Conservation (phyloP, 1,140 invertebrate species). For the Drosophila erecta region DNA sequence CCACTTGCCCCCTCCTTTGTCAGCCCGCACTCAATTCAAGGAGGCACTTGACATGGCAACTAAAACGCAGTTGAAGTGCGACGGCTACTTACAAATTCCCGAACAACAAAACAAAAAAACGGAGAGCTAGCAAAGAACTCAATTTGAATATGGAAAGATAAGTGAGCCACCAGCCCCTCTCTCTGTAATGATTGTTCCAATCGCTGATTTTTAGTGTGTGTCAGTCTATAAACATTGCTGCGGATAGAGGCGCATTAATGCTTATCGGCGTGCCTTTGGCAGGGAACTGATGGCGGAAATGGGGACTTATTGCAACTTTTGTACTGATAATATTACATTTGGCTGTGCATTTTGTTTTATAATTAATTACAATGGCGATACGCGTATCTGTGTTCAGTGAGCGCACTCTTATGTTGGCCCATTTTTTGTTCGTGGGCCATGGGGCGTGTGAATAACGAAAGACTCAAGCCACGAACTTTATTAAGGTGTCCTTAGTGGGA, state of each 20-base stretch:
- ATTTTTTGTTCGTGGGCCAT: background rate
- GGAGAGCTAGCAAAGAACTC: conserved; percentile 43
- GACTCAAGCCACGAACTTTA: conserved; percentile 70
- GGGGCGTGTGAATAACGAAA: conserved; percentile 54
- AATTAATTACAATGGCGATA: conserved; percentile 56
- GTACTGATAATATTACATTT: conserved; percentile 29
- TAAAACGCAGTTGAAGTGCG: conserved; percentile 69
- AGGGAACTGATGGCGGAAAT: conserved; percentile 75
- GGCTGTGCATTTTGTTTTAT: conserved; percentile 43
- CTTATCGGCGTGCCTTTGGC: conserved; percentile 50
- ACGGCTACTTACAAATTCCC: conserved; percentile 69
- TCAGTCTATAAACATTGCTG: conserved; percentile 55
- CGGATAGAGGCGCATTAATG: conserved; percentile 38
- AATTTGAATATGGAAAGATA: conserved; percentile 74
- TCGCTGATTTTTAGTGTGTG: conserved; percentile 76
- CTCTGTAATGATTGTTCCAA: conserved; percentile 74
- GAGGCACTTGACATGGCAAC: conserved; percentile 62
- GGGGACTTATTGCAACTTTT: conserved; percentile 68
- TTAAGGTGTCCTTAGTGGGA: conserved; percentile 33
- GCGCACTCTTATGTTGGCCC: conserved; percentile 55
- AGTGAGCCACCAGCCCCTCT: conserved; percentile 42
- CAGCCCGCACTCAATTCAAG: conserved; percentile 20
- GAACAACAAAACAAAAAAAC: conserved; percentile 28
- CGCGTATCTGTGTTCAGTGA: conserved; percentile 20
- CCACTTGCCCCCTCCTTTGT: conserved; percentile 1